Base-by-base conservation (phyloP, 2,797 vertebrate species). In the Gymnodraco acuticeps region DNA sequence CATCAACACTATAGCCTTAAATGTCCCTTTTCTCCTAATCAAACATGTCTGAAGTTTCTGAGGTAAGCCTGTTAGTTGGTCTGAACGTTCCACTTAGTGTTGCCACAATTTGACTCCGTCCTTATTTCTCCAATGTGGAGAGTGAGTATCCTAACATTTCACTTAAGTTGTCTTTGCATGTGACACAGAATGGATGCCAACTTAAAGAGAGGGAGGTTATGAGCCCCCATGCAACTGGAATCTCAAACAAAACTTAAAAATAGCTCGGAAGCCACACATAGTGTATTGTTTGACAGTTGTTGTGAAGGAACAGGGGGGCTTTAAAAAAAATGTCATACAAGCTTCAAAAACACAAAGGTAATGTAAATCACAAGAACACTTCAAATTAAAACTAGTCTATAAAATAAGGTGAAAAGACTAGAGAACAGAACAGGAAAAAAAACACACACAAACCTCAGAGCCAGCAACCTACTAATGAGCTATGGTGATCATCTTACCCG, bases 41-140 rank as follows among this genome's bases (percentile, higher is more conserved):
- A 66, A 81, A 90, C 56, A 82, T 75, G 48, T 81, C 70, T 70
- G 76, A 84, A 74, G 80, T 86, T 85, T 91, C 86, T 93, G 92
- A 93, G 93, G 91, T 92, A 93, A 94, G 80, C 88, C 87, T 89
- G 90, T 86, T 91, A 86, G 85, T 87, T 89, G 91, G 87, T 92
- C 90, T 80, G 83, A 91, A 92, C 86, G 80, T 85, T 87, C 86
- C 84, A 90, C 88, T 86, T 91, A 87, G 90, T 89, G 91, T 92
- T 92, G 87, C 87, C 88, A 88, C 85, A 77, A 83, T 88, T 84
- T 75, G 79, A 93, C 86, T 84, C 78, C 4, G 71, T 88, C 88
- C 84, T 79, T 85, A 82, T 82, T 89, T 93, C 94, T 95, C 94
- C 94, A 95, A 95, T 95, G 95, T 95, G 95, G 94, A 95, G 95